A percentile compares a stretch with the other conserved stretches of the same genome.
These are phyloP conservation scores for Microvelia longipes DNA, from an alignment of 1,140 invertebrate species.

Conservation along the genomic window DNA sequence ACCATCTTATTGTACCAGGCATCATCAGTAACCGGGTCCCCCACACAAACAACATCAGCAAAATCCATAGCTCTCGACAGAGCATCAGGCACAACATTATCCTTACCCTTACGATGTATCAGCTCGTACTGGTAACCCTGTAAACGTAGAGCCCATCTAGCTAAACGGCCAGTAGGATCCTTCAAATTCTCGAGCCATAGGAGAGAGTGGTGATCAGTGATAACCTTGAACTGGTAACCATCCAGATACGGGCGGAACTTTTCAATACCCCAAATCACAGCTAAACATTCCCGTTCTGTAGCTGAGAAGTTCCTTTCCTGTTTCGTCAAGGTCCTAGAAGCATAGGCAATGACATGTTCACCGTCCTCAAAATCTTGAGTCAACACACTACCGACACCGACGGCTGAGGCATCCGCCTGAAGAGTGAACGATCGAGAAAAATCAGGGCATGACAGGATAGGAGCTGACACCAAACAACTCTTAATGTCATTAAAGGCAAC, in stretches of 20 bases:
- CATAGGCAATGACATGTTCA: conserved; percentile 29
- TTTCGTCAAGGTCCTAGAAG: conserved; percentile 26
- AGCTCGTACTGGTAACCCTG: conserved; percentile 18
- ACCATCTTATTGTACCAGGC: not conserved
- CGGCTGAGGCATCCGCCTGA: conserved; percentile 23
- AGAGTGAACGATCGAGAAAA: conserved; percentile 21
- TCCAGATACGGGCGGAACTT: conserved; percentile 26
- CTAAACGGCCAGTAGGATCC: conserved; percentile 29
- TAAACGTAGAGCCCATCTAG: conserved; percentile 24
- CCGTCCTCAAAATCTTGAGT: conserved; percentile 19
- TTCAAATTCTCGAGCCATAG: conserved; percentile 31
- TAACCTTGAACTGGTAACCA: conserved; percentile 27
- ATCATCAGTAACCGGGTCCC: not conserved
- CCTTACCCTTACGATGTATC: conserved; percentile 21
- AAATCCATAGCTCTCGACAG: conserved; percentile 20
- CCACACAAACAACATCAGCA: not conserved
- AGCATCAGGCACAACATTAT: conserved; percentile 16
- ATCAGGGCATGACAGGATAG: conserved; percentile 20
- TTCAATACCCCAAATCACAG: conserved; percentile 29
- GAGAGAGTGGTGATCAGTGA: conserved; percentile 33
- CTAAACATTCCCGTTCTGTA: conserved; percentile 32
- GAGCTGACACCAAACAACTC: conserved; percentile 14
- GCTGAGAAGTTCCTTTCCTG: conserved; percentile 30
- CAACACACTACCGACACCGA: conserved; percentile 22
- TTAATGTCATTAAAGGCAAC: conserved; percentile 22